Base-by-base conservation (phyloP, 2,888 invertebrate species). In the Nephrotoma guestfalica region DNA sequence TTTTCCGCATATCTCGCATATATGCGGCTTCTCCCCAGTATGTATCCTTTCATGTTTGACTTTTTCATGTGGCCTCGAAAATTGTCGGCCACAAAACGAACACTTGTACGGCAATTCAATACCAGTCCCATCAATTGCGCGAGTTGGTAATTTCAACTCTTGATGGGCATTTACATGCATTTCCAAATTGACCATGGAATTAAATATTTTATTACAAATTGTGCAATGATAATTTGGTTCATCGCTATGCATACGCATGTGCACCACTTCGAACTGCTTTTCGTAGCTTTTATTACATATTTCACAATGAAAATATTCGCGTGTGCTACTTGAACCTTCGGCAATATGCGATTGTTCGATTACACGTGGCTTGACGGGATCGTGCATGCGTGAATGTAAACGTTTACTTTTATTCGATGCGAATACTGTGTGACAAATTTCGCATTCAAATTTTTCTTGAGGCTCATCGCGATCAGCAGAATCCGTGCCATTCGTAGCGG, bases 41-140 rank as follows among this genome's bases (percentile, higher is more conserved):
- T 96, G 96, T 89, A 96, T 95, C n/a, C 96, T 92, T 90, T 96
- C 96, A 89, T 96, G 96, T 90, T 96, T 96, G 0, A 96, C 96
- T 90, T 96, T 96, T 89, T 96, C 96, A 89, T 95, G 96, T 0
- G 96, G 96, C 83, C 96, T 92, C 2, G 94, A 92, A 89, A 96
- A 96, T 87, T 94, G 92, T 86, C 95, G 93, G 0, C 93, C 94
- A 89, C 96, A 96, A 89, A 94, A 96, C 87, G 94, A 93, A 89
- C 96, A 96, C 86, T 93, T 93, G 90, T 95, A 96, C 2, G 94
- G 94, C 15, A 92, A 90, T 2, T 87, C 9, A 87, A 87, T 41
- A 71, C 86, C 86, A 42, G 87, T 85, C 11, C 85, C 85, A 15
- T 86, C 86, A 47, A 86, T 57, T 4, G 87, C 57, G 40, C 88